Base-by-base conservation (phyloP, 1,140 invertebrate genomes). In the Conus betulinus region DNA sequence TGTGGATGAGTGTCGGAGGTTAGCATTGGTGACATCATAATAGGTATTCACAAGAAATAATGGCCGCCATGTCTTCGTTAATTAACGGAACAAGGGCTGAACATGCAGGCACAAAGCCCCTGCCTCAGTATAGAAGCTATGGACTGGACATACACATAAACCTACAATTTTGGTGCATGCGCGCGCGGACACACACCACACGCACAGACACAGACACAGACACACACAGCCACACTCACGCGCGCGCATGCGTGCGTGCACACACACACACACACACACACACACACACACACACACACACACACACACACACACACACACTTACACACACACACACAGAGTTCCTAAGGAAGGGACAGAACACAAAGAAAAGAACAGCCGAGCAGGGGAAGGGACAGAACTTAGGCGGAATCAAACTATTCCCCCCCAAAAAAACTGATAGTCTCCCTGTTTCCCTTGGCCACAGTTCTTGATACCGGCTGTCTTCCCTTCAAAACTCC, bases 141-240 rank as follows among this genome's bases (percentile, higher is more conserved):
- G n/a, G 1, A 74, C 20, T n/a, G 1, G 39, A 3, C 39, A 39
- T 39, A 39, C 39, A 39, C 39, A 39, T 39, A 39, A 39, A 39
- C 39, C 0, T 39, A 39, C 39, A 39, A 39, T 39, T 1, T 39
- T 39, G 39, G 39, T 39, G 39, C 39, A 39, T 5, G 5, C 10
- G 10, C 27, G 6, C 20, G 25, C 20, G 5, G 1, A 20, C 27
- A 13, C 6, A 39, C 27, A 51, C 27, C 8, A 20, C n/a, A 81
- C 78, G 39, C 78, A 79, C 78, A 79, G 13, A 79, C 78, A 79
- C 78, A 79, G 13, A 79, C 78, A 79, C 78, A 79, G 13, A 79
- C 78, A 79, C 78, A 79, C 78, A 79, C 78, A 79, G 13, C 13
- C 78, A 81, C 78, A 81, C 78, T 2, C 78, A 51, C 78, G 39